These are phyloP conservation scores for Tragelaphus strepsiceros DNA, from an alignment of 2,113 vertebrate genomes.

Conservation along the genomic window DNA sequence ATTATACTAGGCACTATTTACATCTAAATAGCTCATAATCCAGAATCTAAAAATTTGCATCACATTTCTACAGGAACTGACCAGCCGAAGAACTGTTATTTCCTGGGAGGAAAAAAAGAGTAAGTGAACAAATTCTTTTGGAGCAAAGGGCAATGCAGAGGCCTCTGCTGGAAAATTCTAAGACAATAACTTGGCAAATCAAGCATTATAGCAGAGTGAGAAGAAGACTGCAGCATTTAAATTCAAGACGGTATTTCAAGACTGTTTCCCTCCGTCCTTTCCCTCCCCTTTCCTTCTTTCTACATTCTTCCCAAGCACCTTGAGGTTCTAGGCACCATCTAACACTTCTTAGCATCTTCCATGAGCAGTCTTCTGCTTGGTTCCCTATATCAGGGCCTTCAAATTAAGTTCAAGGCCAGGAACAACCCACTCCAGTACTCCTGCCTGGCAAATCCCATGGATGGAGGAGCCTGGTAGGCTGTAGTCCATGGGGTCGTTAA, in stretches of 20 bases:
- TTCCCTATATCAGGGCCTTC: neutral
- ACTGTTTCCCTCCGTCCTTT: neutral
- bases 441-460: no score
- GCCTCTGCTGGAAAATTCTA: neutral
- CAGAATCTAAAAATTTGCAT: neutral
- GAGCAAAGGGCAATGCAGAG: conserved; percentile 26
- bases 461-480: no score
- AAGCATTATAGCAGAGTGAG: neutral
- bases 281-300: neutral
- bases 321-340: neutral
- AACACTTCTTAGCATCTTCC: neutral
- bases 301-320: neutral
- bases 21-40: neutral
- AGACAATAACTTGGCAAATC: neutral
- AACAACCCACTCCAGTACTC: no score
- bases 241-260: conserved; percentile 8
- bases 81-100: neutral
- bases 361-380: neutral
- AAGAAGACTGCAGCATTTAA: conserved; percentile 19
- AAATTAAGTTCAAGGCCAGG: neutral
- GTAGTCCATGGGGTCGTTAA: no score
- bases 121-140: conserved; percentile 7
- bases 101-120: conserved; percentile 16
- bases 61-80: neutral
- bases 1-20: neutral